Conservation (phyloP, 2,888 invertebrate species). For the Operophtera brumata region DNA sequence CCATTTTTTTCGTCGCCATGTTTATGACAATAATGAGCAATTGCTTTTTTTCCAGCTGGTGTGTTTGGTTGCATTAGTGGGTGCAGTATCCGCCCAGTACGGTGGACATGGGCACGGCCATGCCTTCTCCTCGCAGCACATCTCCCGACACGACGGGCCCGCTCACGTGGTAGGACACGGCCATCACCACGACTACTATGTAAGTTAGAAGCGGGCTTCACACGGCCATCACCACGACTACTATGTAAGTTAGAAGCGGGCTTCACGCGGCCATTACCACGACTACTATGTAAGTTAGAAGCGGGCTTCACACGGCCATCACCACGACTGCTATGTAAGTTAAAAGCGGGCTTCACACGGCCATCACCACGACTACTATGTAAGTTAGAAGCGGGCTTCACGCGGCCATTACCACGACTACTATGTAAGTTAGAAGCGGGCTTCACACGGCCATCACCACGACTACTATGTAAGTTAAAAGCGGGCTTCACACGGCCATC, state of each 20-base stretch:
- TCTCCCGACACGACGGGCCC: conserved; percentile 44
- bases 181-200: conserved; percentile 35
- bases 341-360: conserved; percentile 40
- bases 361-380: conserved; percentile 35
- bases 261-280: conserved; percentile 35
- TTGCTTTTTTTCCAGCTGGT: conserved; percentile 18
- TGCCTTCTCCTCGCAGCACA: conserved; percentile 45
- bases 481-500: too few species aligned
- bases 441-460: too few species aligned
- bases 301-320: conserved; percentile 43
- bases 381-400: too few species aligned
- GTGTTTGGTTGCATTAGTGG: conserved; percentile 27
- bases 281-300: too few species aligned
- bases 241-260: too few species aligned
- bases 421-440: too few species aligned
- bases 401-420: too few species aligned
- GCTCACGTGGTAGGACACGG: conserved; percentile 35
- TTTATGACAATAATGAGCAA: neutral
- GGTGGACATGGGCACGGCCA: conserved; percentile 51
- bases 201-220: too few species aligned
- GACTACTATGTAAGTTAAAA: conserved; percentile 32
- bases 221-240: conserved; percentile 43
- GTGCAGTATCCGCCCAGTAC: conserved; percentile 34
- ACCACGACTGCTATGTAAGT: too few species aligned
- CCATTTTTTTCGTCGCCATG: too few species aligned